Base-by-base conservation (phyloP, 2,113 vertebrate species). In the Ancistrus triradiatus region DNA sequence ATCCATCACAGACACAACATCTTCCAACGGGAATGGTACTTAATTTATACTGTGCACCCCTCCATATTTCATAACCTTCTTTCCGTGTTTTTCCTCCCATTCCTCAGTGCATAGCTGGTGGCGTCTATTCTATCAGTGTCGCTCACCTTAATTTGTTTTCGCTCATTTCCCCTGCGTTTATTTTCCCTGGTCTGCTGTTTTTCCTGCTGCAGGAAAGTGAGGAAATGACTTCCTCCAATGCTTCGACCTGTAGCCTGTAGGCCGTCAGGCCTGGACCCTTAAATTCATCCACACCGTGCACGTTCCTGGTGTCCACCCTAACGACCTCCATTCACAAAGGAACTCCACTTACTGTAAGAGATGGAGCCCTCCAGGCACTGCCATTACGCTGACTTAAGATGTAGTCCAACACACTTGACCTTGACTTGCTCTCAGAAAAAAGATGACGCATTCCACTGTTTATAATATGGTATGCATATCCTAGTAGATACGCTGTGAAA, bases 171-270 rank as follows among this genome's bases (percentile, higher is more conserved):
- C 38, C 25, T 8, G 11, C 48, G 64, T 77, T 78, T 81, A 72
- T 76, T 79, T 82, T 75, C 53, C 33, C 71, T 69, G 33, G 68
- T 78, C 72, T 76, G 66, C 73, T 50, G 59, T 75, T 80, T 78
- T 80, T 78, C 72, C 73, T 80, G 73, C 70, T 44, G 72, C 67
- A 76, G 70, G 72, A 76, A 78, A 59, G 31, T 53, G 65, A 81
- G 75, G 75, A 84, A 80, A 85, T 82, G 74, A 75, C 68, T 81
- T 77, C 75, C 56, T 73, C 55, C 72, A 80, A 74, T 58, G 65
- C 58, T 62, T 68, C 64, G 63, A 52, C 52, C 70, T 66, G 52
- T 52, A 70, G 75, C 65, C 62, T 65, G 64, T 68, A 53, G 69
- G 42, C 59, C 47, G 42, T 65, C 47, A 59, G 63, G 52, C 42